Conservation (phyloP, 2,113 vertebrate species). For the Leptocoma aspasia region DNA sequence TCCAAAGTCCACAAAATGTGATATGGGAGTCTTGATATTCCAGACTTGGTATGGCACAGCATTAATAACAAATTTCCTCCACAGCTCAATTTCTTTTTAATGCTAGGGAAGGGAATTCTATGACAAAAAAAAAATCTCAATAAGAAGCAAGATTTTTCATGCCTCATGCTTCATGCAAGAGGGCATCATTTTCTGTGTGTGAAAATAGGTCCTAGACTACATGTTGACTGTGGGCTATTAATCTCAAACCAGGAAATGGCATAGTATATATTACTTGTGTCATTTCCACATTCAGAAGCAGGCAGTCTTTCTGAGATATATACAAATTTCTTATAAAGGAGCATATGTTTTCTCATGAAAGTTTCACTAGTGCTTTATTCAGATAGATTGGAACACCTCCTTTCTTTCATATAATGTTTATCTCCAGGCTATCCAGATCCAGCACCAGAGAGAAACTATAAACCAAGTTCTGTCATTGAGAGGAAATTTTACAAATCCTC, state of each 20-base stretch:
- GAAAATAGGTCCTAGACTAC: not conserved
- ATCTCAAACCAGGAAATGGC: constrained; percentile 10
- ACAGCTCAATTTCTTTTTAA: not conserved
- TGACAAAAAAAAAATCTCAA: not conserved
- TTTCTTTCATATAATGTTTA: constrained; percentile 9
- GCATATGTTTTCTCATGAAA: constrained; percentile 13
- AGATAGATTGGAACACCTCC: not conserved
- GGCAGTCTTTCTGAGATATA: not conserved
- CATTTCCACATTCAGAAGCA: constrained; percentile 2
- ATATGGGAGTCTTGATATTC: not conserved
- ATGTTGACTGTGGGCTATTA: constrained; percentile 1
- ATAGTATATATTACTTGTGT: not conserved
- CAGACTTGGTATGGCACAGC: not conserved
- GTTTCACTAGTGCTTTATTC: constrained; percentile 37
- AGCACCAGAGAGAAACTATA: not conserved
- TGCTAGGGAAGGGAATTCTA: not conserved
- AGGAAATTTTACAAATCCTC: not conserved
- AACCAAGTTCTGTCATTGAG: not conserved
- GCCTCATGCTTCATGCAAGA: not conserved
- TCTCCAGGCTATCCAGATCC: constrained; percentile 16
- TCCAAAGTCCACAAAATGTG: not conserved
- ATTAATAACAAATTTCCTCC: not conserved
- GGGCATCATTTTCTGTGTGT: not conserved
- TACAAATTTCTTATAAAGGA: not conserved
- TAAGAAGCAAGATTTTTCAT: not conserved